Conservation (phyloP, 2,888 invertebrate species). For the Trichogramma dendrolimi region DNA sequence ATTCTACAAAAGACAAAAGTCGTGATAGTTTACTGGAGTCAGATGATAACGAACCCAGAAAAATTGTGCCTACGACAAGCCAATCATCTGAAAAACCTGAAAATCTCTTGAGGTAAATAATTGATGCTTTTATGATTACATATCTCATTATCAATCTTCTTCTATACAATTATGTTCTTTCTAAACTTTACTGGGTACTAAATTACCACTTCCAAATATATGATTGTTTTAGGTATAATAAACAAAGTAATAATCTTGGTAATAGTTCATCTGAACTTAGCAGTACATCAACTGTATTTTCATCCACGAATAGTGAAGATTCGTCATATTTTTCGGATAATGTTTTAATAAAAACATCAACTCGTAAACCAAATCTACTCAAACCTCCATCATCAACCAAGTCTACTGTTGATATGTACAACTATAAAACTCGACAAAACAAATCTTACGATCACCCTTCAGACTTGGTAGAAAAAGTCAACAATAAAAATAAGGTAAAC, state of each 20-base stretch:
- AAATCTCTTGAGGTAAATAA: conserved; percentile 37
- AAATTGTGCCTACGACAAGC: conserved; percentile 33
- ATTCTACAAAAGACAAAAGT: conserved; percentile 19
- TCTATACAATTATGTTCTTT: too few relatives aligned
- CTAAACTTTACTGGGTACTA: too few relatives aligned
- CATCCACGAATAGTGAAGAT: conserved; percentile 43
- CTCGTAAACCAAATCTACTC: conserved; percentile 30
- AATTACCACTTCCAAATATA: too few relatives aligned
- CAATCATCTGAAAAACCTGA: conserved; percentile 34
- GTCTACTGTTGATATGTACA: conserved; percentile 43
- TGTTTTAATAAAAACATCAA: conserved; percentile 27
- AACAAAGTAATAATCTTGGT: conserved; percentile 38
- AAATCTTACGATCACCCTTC: conserved; percentile 39
- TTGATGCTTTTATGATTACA: background rate
- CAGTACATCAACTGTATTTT: conserved; percentile 35
- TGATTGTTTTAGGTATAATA: conserved; percentile 2
- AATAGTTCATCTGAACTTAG: conserved; percentile 35
- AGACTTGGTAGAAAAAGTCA: conserved; percentile 42
- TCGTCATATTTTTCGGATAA: conserved; percentile 47
- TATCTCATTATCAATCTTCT: background rate
- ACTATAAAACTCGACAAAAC: conserved; percentile 41
- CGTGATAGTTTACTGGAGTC: conserved; percentile 26
- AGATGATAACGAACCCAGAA: conserved; percentile 32
- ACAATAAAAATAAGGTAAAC: conserved; percentile 39
- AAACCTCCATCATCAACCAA: conserved; percentile 29